Percentiles rank a stretch among this genome's conserved stretches.
Conservation (phyloP, 2,888 invertebrate species). For the Prostheceraeus crozeri region DNA sequence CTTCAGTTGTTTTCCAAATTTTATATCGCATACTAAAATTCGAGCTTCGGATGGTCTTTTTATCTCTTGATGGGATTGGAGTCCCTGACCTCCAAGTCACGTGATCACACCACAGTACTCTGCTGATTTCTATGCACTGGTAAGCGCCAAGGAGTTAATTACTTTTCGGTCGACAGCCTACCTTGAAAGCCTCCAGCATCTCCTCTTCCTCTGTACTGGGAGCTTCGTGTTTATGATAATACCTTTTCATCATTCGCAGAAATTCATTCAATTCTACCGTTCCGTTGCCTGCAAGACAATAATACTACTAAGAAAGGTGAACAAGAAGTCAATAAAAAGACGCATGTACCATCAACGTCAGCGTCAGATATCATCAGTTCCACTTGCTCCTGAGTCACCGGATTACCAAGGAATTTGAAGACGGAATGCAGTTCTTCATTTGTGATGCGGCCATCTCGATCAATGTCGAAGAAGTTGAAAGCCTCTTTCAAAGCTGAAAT, state of each 20-base stretch:
- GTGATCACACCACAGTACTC: no score
- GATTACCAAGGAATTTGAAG: slow-evolving; percentile 17
- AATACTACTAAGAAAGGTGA: neutral
- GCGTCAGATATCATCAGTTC: slow-evolving; percentile 32
- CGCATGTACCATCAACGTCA: slow-evolving; percentile 25
- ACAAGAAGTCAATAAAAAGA: slow-evolving; percentile 9
- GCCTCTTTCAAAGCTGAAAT: slow-evolving; percentile 30
- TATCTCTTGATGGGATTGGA: no score
- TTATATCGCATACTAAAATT: no score
- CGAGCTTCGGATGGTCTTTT: no score
- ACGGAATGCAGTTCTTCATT: slow-evolving; percentile 15
- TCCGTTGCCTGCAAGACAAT: slow-evolving; percentile 30
- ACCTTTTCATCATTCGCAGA: slow-evolving; percentile 36
- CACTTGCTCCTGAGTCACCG: slow-evolving; percentile 27
- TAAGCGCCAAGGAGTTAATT: no score
- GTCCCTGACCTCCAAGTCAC: no score
- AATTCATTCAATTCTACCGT: slow-evolving; percentile 38
- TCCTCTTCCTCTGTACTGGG: slow-evolving; percentile 28
- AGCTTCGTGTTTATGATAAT: slow-evolving; percentile 8
- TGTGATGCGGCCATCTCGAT: slow-evolving; percentile 31
- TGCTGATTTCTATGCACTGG: no score
- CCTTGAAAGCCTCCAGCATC: slow-evolving; percentile 35
- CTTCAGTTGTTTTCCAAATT: no score
- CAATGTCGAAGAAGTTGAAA: slow-evolving; percentile 32
- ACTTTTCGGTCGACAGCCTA: no score